Conservation (phyloP, 1,140 invertebrate genomes). For the Tenebrio molitor region DNA sequence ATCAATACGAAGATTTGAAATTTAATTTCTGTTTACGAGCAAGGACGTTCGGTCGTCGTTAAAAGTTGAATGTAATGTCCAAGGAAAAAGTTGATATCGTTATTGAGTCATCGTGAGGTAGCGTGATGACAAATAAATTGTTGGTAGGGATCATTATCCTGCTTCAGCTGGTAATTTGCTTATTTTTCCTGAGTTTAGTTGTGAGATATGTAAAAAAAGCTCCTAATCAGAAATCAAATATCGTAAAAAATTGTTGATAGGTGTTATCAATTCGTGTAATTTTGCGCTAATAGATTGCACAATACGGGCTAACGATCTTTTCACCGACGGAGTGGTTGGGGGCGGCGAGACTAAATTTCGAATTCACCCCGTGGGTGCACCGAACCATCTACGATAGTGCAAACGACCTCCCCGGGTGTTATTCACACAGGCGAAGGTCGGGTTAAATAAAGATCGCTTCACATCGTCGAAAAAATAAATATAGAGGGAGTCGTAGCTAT, state of each 20-base stretch:
- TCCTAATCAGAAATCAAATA: slow-evolving; percentile 21
- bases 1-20: not conserved
- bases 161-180: not conserved
- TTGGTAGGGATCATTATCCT: slow-evolving; percentile 22
- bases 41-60: slow-evolving; percentile 1
- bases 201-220: no score
- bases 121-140: slow-evolving; percentile 16
- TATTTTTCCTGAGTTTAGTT: no score
- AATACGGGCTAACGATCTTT: no score
- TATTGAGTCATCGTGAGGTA: slow-evolving; percentile 12
- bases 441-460: slow-evolving; percentile 39
- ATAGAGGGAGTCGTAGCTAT: slow-evolving; percentile 25
- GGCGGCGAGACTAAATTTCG: slow-evolving; percentile 3
- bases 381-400: slow-evolving; percentile 17
- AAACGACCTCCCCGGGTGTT: slow-evolving; percentile 39
- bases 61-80: not conserved
- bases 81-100: slow-evolving; percentile 23
- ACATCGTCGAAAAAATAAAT: slow-evolving; percentile 31
- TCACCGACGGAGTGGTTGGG: no score
- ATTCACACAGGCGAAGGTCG: slow-evolving; percentile 40
- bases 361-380: slow-evolving; percentile 19
- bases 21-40: not conserved
- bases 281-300: slow-evolving; percentile 11
- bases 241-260: slow-evolving; percentile 4
- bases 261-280: no score